phyloP scores from a whole-genome alignment of 2,888 invertebrate genomes.

The Cerastoderma edule region DNA sequence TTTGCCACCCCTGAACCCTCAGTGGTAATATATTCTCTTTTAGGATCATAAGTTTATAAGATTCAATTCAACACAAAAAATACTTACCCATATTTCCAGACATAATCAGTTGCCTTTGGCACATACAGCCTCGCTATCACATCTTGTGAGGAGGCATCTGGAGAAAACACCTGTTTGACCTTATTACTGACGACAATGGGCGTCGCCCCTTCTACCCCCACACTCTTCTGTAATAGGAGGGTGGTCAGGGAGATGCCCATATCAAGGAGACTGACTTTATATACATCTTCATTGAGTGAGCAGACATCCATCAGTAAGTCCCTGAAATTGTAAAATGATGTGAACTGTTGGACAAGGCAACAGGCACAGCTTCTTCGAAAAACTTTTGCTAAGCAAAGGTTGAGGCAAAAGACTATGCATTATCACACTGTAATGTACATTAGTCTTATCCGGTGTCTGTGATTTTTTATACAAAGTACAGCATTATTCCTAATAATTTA shows the following conservation, averaged over 20 bases:
- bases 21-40: too few species aligned
- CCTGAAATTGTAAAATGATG: conserved; percentile 48
- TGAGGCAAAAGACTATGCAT: too few species aligned
- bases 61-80: too few species aligned
- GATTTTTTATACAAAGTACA: too few species aligned
- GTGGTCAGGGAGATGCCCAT: conserved; percentile 74
- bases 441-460: too few species aligned
- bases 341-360: too few species aligned
- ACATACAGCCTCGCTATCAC: conserved; percentile 51
- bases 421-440: too few species aligned
- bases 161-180: conserved; percentile 66
- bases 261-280: conserved; percentile 70
- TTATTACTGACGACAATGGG: conserved; percentile 61
- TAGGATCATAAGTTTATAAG: too few species aligned
- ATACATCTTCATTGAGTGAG: conserved; percentile 47
- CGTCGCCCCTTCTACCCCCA: conserved; percentile 57
- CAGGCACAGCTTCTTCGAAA: too few species aligned
- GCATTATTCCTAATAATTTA: too few species aligned
- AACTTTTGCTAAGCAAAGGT: too few species aligned
- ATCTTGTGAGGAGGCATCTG: conserved; percentile 24
- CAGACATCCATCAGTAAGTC: conserved; percentile 69
- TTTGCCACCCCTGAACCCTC: too few species aligned
- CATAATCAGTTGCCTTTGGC: conserved; percentile 34
- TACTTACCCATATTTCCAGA: conserved; percentile 53
- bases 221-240: conserved; percentile 62